Evolutionary conservation across 2,888 invertebrate species (phyloP).

Genomic region (Zaprionus lineosus): DNA sequence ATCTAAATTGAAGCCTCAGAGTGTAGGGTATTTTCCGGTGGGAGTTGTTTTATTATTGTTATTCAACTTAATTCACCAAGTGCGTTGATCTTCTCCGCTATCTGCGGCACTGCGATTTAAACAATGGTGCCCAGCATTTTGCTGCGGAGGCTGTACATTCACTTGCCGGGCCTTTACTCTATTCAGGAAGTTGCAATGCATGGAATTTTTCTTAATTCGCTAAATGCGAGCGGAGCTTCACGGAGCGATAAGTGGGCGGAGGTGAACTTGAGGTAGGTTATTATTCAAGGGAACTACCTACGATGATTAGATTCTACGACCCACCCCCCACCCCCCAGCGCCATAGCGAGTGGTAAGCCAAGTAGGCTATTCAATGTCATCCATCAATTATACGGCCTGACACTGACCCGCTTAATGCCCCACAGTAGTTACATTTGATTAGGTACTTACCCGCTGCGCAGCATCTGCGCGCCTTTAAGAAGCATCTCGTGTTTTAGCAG

Average conservation of each 20-base stretch:
- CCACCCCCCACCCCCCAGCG: background rate
- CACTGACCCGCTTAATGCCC: conserved; percentile 40
- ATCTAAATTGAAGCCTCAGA: no score
- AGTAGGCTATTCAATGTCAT: conserved; percentile 39
- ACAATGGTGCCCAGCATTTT: conserved; percentile 40
- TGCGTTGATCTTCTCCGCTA: conserved; percentile 60
- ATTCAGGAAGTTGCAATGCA: background rate
- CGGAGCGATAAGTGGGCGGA: conserved; percentile 15
- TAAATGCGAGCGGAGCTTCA: background rate
- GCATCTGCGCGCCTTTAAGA: conserved; percentile 66
- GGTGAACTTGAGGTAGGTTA: conserved; percentile 39
- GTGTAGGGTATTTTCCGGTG: no score
- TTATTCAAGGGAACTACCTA: background rate
- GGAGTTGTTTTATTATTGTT: no score
- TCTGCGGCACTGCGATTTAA: conserved; percentile 43
- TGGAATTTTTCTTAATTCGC: conserved; percentile 49
- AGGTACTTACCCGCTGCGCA: conserved; percentile 61
- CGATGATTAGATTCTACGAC: background rate
- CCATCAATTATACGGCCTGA: conserved; percentile 9
- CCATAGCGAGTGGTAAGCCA: conserved; percentile 34
- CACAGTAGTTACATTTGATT: conserved; percentile 5
- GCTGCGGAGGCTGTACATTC: background rate
- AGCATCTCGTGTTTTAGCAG: conserved; percentile 45
- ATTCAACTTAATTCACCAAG: no score
- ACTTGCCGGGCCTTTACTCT: background rate